Evolutionary conservation across 2,113 vertebrate species (phyloP), one percentile per base, ranked within the genome.

Genomic region (Bagarius yarrelli): DNA sequence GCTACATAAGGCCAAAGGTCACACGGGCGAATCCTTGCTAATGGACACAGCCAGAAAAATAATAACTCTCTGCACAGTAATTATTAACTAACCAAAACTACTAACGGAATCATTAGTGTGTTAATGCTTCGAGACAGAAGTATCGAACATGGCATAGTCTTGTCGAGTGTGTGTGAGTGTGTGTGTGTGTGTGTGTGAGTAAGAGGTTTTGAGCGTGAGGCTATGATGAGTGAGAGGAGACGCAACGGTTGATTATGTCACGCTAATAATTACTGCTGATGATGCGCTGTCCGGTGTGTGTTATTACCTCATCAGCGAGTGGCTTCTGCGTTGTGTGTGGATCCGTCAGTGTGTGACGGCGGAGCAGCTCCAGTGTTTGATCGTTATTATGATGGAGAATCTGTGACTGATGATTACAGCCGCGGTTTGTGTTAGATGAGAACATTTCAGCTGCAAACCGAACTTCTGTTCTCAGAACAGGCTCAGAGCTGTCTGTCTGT

Each of bases 221-320:
- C 34, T 27, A 53, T 3, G 30, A n/a, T 52, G 2, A 36, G 61
- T 18, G 30, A 66, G 60, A 34, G 9, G 19, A 32, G 61, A 16
- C 55, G 23, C 12, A 18, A n/a, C 11, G 57, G 36, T n/a, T 50
- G 27, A 77, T 47, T 30, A 23, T 14, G 25, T 64, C 60, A 19
- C 4, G 27, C 0, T 64, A 9, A 52, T 64, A 52, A 52, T 61
- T 30, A 23, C 32, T 18, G n/a, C 52, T 32, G 18, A 69, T 13
- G 16, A 14, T 18, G 34, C 19, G 50, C 63, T 23, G 61, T 44
- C 52, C 34, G 56, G 23, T 23, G 9, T 14, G 32, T 79, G 61
- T 79, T 55, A 66, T 67, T 79, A 55, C 40, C 47, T 66, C 32
- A 56, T 57, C 73, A 57, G 53, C 32, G 18, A 50, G 16, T 55